Base-by-base conservation (phyloP, 1,140 invertebrate species). In the Catajapyx aquilonaris region DNA sequence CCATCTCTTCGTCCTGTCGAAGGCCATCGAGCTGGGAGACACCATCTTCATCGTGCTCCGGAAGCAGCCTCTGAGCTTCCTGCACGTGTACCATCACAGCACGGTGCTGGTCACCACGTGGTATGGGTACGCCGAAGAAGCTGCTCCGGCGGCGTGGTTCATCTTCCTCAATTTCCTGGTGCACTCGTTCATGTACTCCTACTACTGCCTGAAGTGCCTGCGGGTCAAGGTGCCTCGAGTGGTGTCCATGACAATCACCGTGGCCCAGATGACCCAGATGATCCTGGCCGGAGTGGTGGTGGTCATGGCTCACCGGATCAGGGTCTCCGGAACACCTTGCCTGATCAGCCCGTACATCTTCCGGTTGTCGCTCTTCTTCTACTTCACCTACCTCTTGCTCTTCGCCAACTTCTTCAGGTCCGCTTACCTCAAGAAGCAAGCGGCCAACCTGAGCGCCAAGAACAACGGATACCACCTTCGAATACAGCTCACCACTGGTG, bases 11-110 rank as follows among this genome's bases (percentile, higher is more conserved):
- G 55, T 54, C 2, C 42, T 66, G 32, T 62, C 58, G 37, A 60
- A 70, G 52, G 56, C 64, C 2, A 54, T 57, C 13, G 66, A 68
- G 52, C 54, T 69, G 11, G 64, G 64, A 4, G 66, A 69, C 46
- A 69, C 66, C 2, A 42, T 66, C 16, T 69, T 69, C 50, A 60
- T 69, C 20, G 57, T 68, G n/a, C 51, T 69, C n/a, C 46, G 67
- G n/a, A 71, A 71, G 44, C 64, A 66, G 44, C 59, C 61, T 11
- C 50, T 69, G 3, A 67, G 67, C 31, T 68, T 69, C 41, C 54
- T 69, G 7, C 66, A 69, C 40, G 66, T 64, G 66, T 69, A 69
- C 43, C 67, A 69, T 48, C 67, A 69, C 47, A 56, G 67, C 13
- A 64, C 63, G 11, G 68, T 68, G 4, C 49, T 71, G 4, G 54